Conservation (phyloP, 2,888 invertebrate genomes). For the Ellobium chinense region DNA sequence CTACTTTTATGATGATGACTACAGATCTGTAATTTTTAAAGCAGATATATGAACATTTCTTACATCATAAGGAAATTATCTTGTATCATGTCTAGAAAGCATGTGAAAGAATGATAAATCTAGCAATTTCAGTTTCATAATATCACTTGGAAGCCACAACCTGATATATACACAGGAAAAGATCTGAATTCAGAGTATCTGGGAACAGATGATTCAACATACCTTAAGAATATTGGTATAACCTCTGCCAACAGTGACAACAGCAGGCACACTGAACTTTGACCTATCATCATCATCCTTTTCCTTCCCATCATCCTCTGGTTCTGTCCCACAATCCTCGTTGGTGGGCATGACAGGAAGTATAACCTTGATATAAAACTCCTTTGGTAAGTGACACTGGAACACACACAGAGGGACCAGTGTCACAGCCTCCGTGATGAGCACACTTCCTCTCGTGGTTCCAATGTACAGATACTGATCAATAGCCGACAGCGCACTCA, state of each 20-base stretch:
- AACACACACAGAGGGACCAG: conserved; percentile 94
- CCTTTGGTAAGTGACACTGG: conserved; percentile 80
- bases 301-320: conserved; percentile 1
- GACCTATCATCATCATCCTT: conserved; percentile 25
- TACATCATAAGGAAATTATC: too few relatives aligned
- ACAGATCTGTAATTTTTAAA: too few relatives aligned
- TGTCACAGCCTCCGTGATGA: conserved; percentile 90
- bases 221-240: conserved; percentile 60
- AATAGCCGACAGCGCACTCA: conserved; percentile 85
- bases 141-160: too few relatives aligned
- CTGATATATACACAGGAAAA: too few relatives aligned
- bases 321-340: conserved; percentile 6
- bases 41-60: too few relatives aligned
- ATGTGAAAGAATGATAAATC: too few relatives aligned
- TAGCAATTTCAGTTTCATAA: too few relatives aligned
- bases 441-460: conserved; percentile 96
- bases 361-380: conserved; percentile 67
- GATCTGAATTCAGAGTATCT: too few relatives aligned
- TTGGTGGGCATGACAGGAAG: conserved; percentile 51
- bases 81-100: too few relatives aligned
- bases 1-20: too few relatives aligned
- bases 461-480: conserved; percentile 87
- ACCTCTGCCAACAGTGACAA: conserved; percentile 68
- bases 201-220: too few relatives aligned
- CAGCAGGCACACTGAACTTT: conserved; percentile 48